Base-by-base conservation (phyloP, 2,888 invertebrate species). In the Lamellibrachia satsuma region DNA sequence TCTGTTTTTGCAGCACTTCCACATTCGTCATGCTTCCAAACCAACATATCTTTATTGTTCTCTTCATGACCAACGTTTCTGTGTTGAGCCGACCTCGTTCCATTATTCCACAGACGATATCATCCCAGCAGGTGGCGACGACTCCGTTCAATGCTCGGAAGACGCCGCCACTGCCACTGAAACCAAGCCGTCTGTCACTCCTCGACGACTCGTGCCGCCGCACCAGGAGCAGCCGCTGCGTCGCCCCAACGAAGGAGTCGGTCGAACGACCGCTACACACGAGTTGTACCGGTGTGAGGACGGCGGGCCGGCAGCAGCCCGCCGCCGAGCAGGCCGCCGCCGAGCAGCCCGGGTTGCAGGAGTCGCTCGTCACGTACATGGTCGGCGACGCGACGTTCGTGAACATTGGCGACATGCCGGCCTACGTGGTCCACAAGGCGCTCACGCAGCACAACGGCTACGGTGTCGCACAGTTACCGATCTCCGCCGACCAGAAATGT, bases 331-430 rank as follows among this genome's bases (percentile, higher is more conserved):
- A 55, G 92, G 57, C 39, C 39, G 51, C 91, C 52, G 7, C 39
- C 57, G 57, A 91, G 60, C 60, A 9, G 91, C n/a, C 60, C 91
- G 91, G 52, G 22, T 22, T 75, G 22, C 75, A 75, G 75, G 75
- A 75, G 75, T 75, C 75, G 3, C 75, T 75, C 75, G 22, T 75
- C 22, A 22, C 75, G 0, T 75, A 75, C 75, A 15, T 75, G 75
- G 22, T n/a, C 75, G 75, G 75, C 15, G 75, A 75, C 75, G 75
- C 75, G 75, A 75, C 75, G 3, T 75, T 75, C 75, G 6, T 75
- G 15, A 75, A 75, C 22, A 75, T 75, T n/a, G 75, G 75, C 75
- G 75, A 75, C 75, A 75, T 75, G 75, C 75, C 75, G 75, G 75
- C 75, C 22, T 75, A 75, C 22, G 75, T 75, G 75, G 75, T 75